Evolutionary conservation across 1,140 invertebrate genomes (phyloP), one percentile per base, ranked within the genome.

Genomic region (Pseudoatta argentina): DNA sequence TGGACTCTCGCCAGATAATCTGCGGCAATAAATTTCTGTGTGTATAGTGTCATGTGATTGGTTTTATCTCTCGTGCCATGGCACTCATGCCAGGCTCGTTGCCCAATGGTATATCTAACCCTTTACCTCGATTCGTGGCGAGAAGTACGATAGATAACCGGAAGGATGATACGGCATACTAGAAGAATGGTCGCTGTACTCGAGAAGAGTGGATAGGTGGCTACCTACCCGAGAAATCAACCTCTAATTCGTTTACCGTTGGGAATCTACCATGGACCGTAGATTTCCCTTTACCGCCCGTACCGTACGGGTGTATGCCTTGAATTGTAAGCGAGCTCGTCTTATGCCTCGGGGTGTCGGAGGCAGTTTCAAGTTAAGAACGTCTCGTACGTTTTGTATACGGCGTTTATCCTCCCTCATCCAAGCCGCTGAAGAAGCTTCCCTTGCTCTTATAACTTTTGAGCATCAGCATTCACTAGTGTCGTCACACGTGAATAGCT

Each of bases 1-100:
- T 94, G 94, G 94, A 94, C 89, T 86, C 67, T 89, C 83, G 94
- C 94, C 94, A 94, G 93, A 94, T 94, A 94, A 94, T 94, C 93
- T 92, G 88, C 89, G 89, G 93, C 92, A 94, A 94, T 94, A 94
- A 94, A 94, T 94, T 94, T 93, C 91, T 94, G 89, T 93, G 92
- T 93, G 92, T 93, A 93, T 87, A 92, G 89, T 91, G 91, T 90
- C 89, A 91, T 92, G 93, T 91, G 93, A 94, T 94, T 94, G 93
- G 93, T 94, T 94, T 94, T 94, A 93, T 94, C 94, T 94, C 88
- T 76, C 67, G 55, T 76, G 66, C 79, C 73, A 59, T n/a, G 61
- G 61, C 61, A 53, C 63, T 67, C 61, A 57, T 87, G 88, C 82
- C 44, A 53, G 77, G 82, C 91, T 73, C 67, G 34, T 24, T 59